A percentile compares a stretch with the other conserved stretches of the same genome.
These are phyloP conservation scores for Notodonta dromedarius DNA, from an alignment of 2,888 invertebrate genomes.

Conservation along the genomic window DNA sequence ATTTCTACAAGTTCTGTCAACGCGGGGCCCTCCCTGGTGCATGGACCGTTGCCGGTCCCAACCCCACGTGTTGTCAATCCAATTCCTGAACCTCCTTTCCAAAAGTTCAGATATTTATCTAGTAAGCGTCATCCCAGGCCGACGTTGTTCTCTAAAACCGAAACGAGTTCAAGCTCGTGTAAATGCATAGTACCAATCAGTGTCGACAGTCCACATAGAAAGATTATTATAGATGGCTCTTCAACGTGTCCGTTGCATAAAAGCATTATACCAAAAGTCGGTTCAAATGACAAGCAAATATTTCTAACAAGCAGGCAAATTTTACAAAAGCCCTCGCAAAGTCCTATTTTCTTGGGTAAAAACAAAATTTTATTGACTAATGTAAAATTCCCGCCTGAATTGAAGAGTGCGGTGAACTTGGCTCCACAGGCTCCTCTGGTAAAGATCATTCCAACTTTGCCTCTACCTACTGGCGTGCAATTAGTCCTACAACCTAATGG, in stretches of 20 bases:
- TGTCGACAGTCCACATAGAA: slow-evolving; percentile 17
- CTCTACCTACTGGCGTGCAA: slow-evolving; percentile 50
- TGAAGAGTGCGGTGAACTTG: slow-evolving; percentile 15
- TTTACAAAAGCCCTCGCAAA: slow-evolving; percentile 29
- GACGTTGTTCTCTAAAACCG: slow-evolving; percentile 13
- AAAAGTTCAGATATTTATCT: not conserved
- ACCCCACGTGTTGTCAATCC: not conserved
- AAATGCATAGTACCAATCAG: slow-evolving; percentile 15
- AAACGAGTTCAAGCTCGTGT: not conserved
- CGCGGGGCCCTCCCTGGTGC: not conserved
- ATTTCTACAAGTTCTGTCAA: not conserved
- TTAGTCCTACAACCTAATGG: slow-evolving; percentile 48
- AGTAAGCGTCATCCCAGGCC: not conserved
- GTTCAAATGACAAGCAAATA: slow-evolving; percentile 35
- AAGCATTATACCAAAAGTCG: not conserved
- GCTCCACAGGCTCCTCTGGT: slow-evolving; percentile 12
- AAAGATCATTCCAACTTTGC: slow-evolving; percentile 11
- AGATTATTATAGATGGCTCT: slow-evolving; percentile 38
- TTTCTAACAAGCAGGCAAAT: slow-evolving; percentile 43
- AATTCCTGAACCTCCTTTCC: not conserved
- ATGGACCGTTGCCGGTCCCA: not conserved
- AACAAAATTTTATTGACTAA: slow-evolving; percentile 73
- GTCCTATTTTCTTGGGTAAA: slow-evolving; percentile 63
- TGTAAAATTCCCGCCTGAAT: slow-evolving; percentile 41
- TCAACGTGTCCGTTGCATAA: slow-evolving; percentile 22